These are phyloP conservation scores for Cynaeus angustus DNA, from an alignment of 2,888 invertebrate species.

Conservation along the genomic window DNA sequence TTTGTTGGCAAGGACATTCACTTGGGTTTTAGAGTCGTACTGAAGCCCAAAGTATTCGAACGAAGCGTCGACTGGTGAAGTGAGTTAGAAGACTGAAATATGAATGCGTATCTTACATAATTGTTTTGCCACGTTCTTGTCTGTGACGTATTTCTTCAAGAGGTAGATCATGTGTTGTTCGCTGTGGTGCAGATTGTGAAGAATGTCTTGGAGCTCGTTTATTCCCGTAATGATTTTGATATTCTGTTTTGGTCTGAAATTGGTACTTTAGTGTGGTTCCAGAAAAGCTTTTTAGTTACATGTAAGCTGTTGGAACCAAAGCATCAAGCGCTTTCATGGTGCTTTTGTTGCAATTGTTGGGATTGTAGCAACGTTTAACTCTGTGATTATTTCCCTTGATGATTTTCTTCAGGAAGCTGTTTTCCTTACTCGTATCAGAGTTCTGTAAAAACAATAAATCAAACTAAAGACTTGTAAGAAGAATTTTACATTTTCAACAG, in stretches of 20 bases:
- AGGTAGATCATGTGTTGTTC: conserved; percentile 30
- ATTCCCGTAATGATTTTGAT: conserved; percentile 35
- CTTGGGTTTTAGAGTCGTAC: conserved; percentile 61
- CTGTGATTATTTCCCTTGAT: background rate
- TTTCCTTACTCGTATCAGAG: background rate
- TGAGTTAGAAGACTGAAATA: background rate
- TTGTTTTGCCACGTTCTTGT: conserved; percentile 25
- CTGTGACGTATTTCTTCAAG: conserved; percentile 36
- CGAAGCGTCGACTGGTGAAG: conserved; percentile 22
- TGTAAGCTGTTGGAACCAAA: conserved; percentile 29
- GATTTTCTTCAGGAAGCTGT: background rate
- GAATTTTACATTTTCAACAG: background rate
- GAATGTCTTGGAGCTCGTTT: conserved; percentile 35
- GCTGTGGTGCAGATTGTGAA: conserved; percentile 27
- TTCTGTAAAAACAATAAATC: background rate
- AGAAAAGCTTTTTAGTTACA: conserved; percentile 6
- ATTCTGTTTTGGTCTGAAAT: conserved; percentile 33
- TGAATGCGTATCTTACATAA: conserved; percentile 14
- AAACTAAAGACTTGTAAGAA: no score
- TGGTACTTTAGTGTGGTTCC: background rate
- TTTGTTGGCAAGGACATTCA: conserved; percentile 61
- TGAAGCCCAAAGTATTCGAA: conserved; percentile 46
- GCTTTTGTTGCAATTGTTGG: background rate
- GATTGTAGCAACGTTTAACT: background rate
- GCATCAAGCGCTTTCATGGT: background rate